phyloP scores from a whole-genome alignment of 2,113 vertebrate species.

The Nycticebus coucang region DNA sequence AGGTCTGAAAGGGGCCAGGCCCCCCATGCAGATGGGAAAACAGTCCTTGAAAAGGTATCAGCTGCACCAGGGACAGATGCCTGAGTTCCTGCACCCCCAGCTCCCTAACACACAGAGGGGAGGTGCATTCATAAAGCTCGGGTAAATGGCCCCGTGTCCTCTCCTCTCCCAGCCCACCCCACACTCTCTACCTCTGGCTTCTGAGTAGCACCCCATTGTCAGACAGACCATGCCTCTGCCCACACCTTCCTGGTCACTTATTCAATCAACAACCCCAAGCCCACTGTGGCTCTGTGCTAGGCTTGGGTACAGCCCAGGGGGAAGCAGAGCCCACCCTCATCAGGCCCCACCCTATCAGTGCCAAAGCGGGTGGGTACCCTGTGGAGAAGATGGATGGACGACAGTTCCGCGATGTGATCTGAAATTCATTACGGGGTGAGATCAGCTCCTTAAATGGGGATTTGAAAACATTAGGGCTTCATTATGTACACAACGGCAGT shows the following conservation, averaged over 20 bases:
- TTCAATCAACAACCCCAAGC: neutral
- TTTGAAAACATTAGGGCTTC: constrained; percentile 80
- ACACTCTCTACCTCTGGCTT: neutral
- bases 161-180: fast-evolving
- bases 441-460: constrained; percentile 78
- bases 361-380: neutral
- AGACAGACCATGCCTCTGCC: neutral
- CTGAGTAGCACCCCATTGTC: fast-evolving
- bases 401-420: constrained; percentile 3
- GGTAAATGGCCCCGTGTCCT: too few relatives aligned
- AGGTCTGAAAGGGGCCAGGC: neutral
- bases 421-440: constrained; percentile 77
- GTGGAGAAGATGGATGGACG: constrained; percentile 63
- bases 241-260: neutral
- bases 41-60: neutral
- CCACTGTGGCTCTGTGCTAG: neutral
- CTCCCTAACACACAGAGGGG: neutral
- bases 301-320: neutral
- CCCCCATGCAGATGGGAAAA: neutral
- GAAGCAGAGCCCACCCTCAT: neutral
- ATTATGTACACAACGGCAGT: constrained; percentile 73
- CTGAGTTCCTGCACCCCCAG: neutral
- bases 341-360: neutral
- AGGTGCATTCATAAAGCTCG: neutral
- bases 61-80: neutral